phyloP scores from a whole-genome alignment of 1,140 invertebrate species.

The Neelides sp. region DNA sequence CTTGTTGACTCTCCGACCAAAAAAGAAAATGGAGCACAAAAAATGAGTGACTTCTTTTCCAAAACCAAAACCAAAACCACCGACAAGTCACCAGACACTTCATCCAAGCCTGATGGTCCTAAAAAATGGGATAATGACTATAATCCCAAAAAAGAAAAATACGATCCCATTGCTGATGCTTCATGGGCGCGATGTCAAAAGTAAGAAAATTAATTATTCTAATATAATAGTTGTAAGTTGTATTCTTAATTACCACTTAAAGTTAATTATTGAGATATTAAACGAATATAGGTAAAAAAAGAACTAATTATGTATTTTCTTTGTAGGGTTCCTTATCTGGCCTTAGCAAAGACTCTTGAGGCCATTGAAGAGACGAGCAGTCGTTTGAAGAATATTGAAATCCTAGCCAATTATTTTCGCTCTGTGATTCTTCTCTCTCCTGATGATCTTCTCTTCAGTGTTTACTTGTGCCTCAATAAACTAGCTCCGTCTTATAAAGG shows the following conservation, averaged over 20 bases:
- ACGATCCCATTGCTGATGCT: constrained; percentile 83
- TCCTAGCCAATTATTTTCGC: constrained; percentile 83
- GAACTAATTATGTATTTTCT: constrained; percentile 15
- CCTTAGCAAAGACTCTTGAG: constrained; percentile 78
- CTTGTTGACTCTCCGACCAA: constrained; percentile 7
- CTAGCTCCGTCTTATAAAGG: constrained; percentile 87
- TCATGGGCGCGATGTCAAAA: constrained; percentile 65
- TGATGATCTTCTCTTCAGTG: constrained; percentile 71
- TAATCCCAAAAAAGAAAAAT: constrained; percentile 60
- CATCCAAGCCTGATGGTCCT: constrained; percentile 10
- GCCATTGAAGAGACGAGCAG: constrained; percentile 78
- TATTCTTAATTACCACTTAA: constrained; percentile 4
- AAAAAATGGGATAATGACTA: constrained; percentile 44
- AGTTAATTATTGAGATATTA: constrained; percentile 14
- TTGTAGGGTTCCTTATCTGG: constrained; percentile 79
- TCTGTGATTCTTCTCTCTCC: constrained; percentile 80
- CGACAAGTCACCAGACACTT: not conserved
- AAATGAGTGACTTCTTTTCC: not conserved
- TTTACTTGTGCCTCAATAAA: constrained; percentile 93
- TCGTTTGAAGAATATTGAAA: constrained; percentile 86
- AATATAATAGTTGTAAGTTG: constrained; percentile 7
- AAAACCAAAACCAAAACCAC: constrained; percentile 5
- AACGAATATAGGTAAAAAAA: not conserved
- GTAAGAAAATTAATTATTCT: constrained; percentile 38
- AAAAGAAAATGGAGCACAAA: constrained; percentile 1